Evolutionary conservation across 2,888 invertebrate genomes (phyloP).

Genomic region (Tortrix viridana): DNA sequence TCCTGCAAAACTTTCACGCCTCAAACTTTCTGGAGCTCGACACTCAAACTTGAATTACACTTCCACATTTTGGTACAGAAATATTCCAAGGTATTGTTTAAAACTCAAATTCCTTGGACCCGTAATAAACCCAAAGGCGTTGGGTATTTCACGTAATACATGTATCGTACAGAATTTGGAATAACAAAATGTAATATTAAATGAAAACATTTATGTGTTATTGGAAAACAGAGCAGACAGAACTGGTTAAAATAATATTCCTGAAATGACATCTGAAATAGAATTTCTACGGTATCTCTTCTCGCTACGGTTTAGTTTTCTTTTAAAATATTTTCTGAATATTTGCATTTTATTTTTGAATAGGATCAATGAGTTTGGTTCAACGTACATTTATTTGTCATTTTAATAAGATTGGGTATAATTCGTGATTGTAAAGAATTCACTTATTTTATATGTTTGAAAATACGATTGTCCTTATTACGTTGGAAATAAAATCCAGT

Average conservation of each 20-base stretch:
- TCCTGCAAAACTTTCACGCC: too few relatives aligned
- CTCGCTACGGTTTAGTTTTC: neutral
- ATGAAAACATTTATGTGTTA: slow-evolving; percentile 17
- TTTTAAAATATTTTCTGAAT: neutral
- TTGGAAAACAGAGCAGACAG: slow-evolving; percentile 13
- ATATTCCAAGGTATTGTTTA: too few relatives aligned
- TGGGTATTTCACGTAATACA: neutral
- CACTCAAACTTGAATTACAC: too few relatives aligned
- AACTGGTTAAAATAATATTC: slow-evolving; percentile 7
- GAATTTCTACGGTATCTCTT: neutral
- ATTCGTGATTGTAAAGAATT: slow-evolving; percentile 2
- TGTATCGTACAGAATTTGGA: neutral
- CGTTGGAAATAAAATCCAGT: too few relatives aligned
- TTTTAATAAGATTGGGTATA: slow-evolving; percentile 17
- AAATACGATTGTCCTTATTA: neutral
- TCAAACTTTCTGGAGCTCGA: too few relatives aligned
- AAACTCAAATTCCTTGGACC: too few relatives aligned
- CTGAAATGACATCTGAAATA: neutral
- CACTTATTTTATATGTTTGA: neutral
- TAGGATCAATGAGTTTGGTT: slow-evolving; percentile 7
- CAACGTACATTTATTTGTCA: slow-evolving; percentile 8
- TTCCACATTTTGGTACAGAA: too few relatives aligned
- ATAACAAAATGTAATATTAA: slow-evolving; percentile 15
- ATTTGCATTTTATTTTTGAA: slow-evolving; percentile 12
- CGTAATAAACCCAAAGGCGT: neutral